phyloP scores from a whole-genome alignment of 2,113 vertebrate genomes.

The Larimichthys polyactis region DNA sequence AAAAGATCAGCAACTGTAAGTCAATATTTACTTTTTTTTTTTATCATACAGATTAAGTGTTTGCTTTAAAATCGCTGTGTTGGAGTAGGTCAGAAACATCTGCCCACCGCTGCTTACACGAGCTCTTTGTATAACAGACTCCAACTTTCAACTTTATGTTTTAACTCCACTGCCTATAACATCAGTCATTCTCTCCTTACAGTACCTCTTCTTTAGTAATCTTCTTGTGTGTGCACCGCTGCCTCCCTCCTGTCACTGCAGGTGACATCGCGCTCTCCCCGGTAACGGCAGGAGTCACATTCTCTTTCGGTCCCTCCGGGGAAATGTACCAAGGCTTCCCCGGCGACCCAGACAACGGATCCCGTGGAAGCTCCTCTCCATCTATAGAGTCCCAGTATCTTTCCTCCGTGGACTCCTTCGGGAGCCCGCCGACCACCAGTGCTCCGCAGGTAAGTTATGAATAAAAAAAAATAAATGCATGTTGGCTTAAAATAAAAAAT shows the following conservation, averaged over 20 bases:
- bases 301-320: slow-evolving; percentile 86
- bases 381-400: slow-evolving; percentile 95
- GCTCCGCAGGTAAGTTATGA: slow-evolving; percentile 88
- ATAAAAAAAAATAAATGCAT: not conserved
- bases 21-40: not conserved
- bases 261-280: slow-evolving; percentile 81
- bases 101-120: slow-evolving; percentile 10
- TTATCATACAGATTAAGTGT: not conserved
- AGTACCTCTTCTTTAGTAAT: slow-evolving; percentile 42
- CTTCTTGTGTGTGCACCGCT: slow-evolving; percentile 40
- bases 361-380: slow-evolving; percentile 94
- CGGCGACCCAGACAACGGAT: slow-evolving; percentile 94
- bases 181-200: slow-evolving; percentile 32
- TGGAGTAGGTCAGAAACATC: slow-evolving; percentile 29
- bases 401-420: slow-evolving; percentile 97
- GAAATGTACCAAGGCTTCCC: slow-evolving; percentile 98
- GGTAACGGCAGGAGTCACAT: slow-evolving; percentile 84
- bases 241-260: slow-evolving; percentile 64
- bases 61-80: not conserved
- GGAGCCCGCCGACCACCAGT: slow-evolving; percentile 91
- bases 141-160: too few species aligned
- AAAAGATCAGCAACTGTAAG: slow-evolving; percentile 76
- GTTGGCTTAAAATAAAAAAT: too few species aligned
- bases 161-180: slow-evolving; percentile 24
- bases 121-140: too few species aligned